Evolutionary conservation across 2,888 invertebrate species (phyloP).

Genomic region (Leptothorax acervorum): DNA sequence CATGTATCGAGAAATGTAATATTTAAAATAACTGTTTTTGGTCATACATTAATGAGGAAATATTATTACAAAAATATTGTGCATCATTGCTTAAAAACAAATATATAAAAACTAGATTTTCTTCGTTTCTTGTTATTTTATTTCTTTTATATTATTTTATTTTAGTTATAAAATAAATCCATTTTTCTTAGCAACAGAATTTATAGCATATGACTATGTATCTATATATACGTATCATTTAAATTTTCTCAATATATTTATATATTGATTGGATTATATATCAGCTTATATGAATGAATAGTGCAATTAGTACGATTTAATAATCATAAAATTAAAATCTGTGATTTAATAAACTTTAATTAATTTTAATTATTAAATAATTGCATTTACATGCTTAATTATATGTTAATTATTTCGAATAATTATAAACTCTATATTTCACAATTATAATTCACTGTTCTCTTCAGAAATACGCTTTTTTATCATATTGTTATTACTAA

Average conservation of each 20-base stretch:
- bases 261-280: background rate
- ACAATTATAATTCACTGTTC: slow-evolving; percentile 5
- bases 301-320: background rate
- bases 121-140: background rate
- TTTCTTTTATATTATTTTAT: background rate
- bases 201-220: background rate
- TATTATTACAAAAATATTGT: background rate
- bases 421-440: slow-evolving; percentile 23
- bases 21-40: background rate
- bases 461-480: background rate
- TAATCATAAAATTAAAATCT: slow-evolving; percentile 23
- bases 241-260: background rate
- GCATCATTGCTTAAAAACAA: background rate
- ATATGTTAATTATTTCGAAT: slow-evolving; percentile 8
- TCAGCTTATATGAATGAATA: slow-evolving; percentile 1
- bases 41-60: background rate
- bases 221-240: background rate
- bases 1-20: background rate
- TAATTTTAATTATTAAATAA: slow-evolving; percentile 8
- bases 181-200: background rate
- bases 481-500: background rate
- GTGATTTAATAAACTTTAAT: slow-evolving; percentile 34
- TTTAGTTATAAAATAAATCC: background rate
- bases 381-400: slow-evolving; percentile 34
- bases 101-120: background rate